Evolutionary conservation across 2,113 vertebrate genomes (phyloP), one percentile per base, ranked within the genome.

Genomic region (Toxostoma redivivum): DNA sequence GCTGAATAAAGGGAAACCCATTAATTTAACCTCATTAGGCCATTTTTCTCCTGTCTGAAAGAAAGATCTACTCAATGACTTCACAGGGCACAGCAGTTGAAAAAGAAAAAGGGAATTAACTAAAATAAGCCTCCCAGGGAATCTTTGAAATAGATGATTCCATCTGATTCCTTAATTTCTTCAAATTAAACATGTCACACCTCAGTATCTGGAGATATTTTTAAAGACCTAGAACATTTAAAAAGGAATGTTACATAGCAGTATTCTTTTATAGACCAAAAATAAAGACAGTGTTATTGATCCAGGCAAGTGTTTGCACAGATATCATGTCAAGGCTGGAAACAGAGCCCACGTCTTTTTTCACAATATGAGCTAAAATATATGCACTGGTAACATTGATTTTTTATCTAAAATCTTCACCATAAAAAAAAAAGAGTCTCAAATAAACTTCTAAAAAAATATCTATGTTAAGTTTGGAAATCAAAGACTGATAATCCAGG

Each of bases 21-120:
- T 82, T 82, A 61, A 73, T 57, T 88, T 88, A 57, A 90, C 76
- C 50, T 94, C 48, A 86, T 70, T 54, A 72, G 54, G 35, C 18
- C 38, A 57, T 82, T 96, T 86, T 93, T 92, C 76, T 93, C 28
- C 38, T 61, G 16, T 86, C 37, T 80, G 88, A 90, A 92, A 87
- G 62, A 31, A 92, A 77, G 24, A 50, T 86, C 37, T 64, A 31
- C 30, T 54, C 15, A 50, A 60, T 44, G 28, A 10, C 40, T 53
- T 67, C 23, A 12, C 16, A 50, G 48, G 84, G 65, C 33, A 67
- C 27, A 89, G 37, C 28, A 50, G 23, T 21, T 58, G 25, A 24
- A 90, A 71, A 31, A 62, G 47, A 53, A 84, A 54, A n/a, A 45
- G 9, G 3, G 31, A 92, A 92, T 76, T 61, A 65, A 69, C 40